A percentile compares a stretch with the other conserved stretches of the same genome.
Conservation (phyloP, 2,888 invertebrate species). For the Ornithoptera priamus region DNA sequence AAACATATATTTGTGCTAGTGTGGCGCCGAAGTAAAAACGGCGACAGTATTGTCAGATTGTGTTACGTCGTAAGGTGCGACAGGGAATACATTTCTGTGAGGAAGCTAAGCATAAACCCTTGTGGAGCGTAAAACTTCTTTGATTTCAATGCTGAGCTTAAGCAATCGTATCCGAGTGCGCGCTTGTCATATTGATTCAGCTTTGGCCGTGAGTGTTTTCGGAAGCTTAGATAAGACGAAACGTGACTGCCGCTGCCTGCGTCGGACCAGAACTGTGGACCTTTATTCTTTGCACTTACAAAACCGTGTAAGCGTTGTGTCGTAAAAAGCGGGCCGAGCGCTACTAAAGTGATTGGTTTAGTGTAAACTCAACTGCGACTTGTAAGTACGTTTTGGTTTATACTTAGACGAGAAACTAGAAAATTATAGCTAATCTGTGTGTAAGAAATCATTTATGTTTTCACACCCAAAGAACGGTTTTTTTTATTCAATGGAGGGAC, state of each 20-base stretch:
- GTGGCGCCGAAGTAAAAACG: background rate
- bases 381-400: background rate
- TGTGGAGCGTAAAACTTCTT: conserved; percentile 33
- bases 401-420: background rate
- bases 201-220: conserved; percentile 61
- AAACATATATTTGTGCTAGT: background rate
- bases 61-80: background rate
- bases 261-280: conserved; percentile 57
- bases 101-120: background rate
- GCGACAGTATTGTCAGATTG: background rate
- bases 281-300: conserved; percentile 49
- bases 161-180: conserved; percentile 64
- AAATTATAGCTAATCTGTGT: background rate
- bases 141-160: conserved; percentile 50
- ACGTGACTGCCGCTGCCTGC: conserved; percentile 58
- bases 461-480: too few relatives aligned
- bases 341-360: conserved; percentile 38
- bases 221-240: conserved; percentile 62
- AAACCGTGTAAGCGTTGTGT: conserved; percentile 45
- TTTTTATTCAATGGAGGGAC: too few relatives aligned
- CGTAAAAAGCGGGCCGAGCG: conserved; percentile 30
- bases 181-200: conserved; percentile 70
- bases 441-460: too few relatives aligned
- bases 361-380: background rate
- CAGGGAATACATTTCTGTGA: background rate